These are phyloP conservation scores for Cuculus canorus DNA, from an alignment of 2,797 vertebrate genomes.

Conservation along the genomic window DNA sequence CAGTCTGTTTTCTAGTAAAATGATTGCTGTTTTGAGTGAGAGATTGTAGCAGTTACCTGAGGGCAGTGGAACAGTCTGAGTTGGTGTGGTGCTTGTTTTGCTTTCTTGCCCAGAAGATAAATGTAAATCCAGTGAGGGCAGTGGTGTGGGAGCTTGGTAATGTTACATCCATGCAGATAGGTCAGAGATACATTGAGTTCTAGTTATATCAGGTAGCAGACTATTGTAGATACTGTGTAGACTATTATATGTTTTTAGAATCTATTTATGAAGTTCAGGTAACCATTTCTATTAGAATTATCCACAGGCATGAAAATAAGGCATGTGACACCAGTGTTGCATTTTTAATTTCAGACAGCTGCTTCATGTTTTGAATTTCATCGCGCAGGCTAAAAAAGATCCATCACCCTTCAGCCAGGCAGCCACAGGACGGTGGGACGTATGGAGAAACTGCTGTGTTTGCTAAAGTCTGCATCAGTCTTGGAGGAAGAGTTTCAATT, in stretches of 20 bases:
- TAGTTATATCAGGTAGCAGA: not conserved
- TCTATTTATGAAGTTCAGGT: not conserved
- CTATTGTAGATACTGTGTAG: not conserved
- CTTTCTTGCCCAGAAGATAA: not conserved
- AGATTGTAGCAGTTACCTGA: not conserved
- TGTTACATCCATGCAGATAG: not conserved
- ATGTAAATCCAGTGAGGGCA: not conserved
- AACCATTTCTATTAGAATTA: not conserved
- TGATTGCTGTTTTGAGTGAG: not conserved
- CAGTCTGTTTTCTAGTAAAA: not conserved
- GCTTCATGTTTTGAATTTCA: not conserved
- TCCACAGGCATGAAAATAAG: not conserved
- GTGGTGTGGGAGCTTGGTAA: fast-evolving
- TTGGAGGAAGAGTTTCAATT: not conserved
- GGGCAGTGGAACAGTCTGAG: not conserved
- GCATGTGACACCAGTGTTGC: not conserved
- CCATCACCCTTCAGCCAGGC: not conserved
- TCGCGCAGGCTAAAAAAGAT: not conserved
- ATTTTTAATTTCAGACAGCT: not conserved
- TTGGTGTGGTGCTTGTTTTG: not conserved
- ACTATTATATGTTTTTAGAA: too few species aligned
- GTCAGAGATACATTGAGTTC: not conserved
- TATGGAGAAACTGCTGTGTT: not conserved
- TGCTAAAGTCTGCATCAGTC: not conserved
- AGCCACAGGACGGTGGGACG: not conserved